Conservation (phyloP, 2,797 vertebrate genomes). For the Chiroxiphia lanceolata region DNA sequence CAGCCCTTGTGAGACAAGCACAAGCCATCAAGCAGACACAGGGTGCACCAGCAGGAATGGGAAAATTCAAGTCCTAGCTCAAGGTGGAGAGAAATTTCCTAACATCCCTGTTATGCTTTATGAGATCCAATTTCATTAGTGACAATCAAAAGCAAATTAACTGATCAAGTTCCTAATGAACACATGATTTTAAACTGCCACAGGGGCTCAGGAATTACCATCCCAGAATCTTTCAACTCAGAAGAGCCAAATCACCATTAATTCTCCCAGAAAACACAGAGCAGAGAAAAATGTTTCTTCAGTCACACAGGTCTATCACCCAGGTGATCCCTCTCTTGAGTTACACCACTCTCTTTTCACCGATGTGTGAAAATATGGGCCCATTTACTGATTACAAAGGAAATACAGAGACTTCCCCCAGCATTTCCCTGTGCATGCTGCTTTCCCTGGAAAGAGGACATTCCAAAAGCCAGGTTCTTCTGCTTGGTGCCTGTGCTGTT, state of each 20-base stretch:
- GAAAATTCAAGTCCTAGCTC: neutral
- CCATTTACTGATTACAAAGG: neutral
- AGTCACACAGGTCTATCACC: neutral
- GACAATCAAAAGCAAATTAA: neutral
- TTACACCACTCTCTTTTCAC: neutral
- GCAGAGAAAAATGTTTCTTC: neutral
- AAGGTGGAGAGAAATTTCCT: neutral
- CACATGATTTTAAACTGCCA: neutral
- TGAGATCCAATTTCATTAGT: neutral
- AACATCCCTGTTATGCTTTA: neutral
- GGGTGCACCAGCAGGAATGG: neutral
- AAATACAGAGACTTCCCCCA: neutral
- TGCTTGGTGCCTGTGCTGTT: rapidly evolving
- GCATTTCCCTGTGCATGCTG: neutral
- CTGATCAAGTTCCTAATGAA: neutral
- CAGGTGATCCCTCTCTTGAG: neutral
- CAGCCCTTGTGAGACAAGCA: neutral
- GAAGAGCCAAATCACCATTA: neutral
- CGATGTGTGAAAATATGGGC: neutral
- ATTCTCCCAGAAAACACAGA: neutral
- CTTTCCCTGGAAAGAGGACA: neutral
- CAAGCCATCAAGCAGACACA: neutral
- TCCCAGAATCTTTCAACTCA: neutral
- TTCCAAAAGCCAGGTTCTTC: neutral
- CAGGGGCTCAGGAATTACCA: neutral